Evolutionary conservation across 2,797 vertebrate species (phyloP).

Genomic region (Tiaroga cobitis): DNA sequence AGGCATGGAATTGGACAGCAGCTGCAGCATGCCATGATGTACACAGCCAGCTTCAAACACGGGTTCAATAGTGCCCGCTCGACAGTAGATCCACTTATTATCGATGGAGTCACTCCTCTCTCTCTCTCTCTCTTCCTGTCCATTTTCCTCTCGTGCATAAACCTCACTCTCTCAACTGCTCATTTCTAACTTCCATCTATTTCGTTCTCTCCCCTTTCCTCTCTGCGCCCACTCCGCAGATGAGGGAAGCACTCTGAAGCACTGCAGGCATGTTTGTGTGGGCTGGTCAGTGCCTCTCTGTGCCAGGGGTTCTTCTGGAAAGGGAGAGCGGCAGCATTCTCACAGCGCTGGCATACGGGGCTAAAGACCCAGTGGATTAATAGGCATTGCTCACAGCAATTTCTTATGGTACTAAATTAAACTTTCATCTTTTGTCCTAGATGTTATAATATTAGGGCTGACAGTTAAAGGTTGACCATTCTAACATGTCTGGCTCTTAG

Average conservation of each 20-base stretch:
- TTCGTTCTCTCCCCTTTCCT: slow-evolving; percentile 55
- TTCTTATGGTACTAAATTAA: not conserved
- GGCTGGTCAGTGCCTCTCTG: slow-evolving; percentile 57
- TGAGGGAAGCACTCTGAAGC: slow-evolving; percentile 75
- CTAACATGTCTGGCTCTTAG: not conserved
- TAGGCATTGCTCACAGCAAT: slow-evolving; percentile 2
- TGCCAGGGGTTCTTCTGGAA: slow-evolving; percentile 56
- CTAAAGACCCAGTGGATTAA: slow-evolving; percentile 63
- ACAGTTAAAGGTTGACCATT: not conserved
- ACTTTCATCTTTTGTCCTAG: not conserved
- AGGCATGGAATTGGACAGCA: slow-evolving; percentile 77
- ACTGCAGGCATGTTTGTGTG: slow-evolving; percentile 73
- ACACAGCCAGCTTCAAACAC: slow-evolving; percentile 69
- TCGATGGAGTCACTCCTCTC: slow-evolving; percentile 43
- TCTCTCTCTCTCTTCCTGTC: slow-evolving; percentile 46
- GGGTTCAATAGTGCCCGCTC: slow-evolving; percentile 67
- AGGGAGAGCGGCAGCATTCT: slow-evolving; percentile 25
- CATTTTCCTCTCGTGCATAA: slow-evolving; percentile 21
- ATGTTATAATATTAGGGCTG: not conserved
- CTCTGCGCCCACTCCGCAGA: slow-evolving; percentile 68
- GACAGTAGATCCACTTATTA: slow-evolving; percentile 45
- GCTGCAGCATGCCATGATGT: slow-evolving; percentile 78
- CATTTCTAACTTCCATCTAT: slow-evolving; percentile 37
- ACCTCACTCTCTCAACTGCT: slow-evolving; percentile 21
- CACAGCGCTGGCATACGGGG: slow-evolving; percentile 69